Evolutionary conservation across 2,113 vertebrate genomes (phyloP).

Genomic region (Ptychochromis oligacanthus): DNA sequence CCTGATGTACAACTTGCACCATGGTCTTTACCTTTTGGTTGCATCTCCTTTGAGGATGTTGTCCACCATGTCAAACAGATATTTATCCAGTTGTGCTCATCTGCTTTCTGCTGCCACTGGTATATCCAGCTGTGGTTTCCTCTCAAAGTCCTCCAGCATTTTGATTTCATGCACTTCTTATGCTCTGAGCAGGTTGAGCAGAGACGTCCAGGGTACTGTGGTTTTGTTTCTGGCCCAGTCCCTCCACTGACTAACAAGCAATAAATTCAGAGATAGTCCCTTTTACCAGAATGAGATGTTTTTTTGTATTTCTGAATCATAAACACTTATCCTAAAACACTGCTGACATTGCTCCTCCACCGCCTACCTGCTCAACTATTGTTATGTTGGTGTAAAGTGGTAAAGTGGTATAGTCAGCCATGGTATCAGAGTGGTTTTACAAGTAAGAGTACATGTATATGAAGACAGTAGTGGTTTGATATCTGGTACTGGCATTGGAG

Average conservation of each 20-base stretch:
- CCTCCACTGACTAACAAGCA: not conserved
- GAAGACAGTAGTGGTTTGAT: not conserved
- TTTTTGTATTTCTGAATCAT: not conserved
- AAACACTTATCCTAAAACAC: not conserved
- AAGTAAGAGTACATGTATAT: not conserved
- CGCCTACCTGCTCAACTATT: not conserved
- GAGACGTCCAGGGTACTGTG: not conserved
- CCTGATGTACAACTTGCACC: not conserved
- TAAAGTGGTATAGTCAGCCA: not conserved
- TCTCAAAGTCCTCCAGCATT: not conserved
- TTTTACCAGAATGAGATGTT: not conserved
- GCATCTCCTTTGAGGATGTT: constrained; percentile 1
- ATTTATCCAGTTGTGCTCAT: not conserved
- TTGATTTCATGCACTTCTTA: not conserved
- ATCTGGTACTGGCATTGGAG: not conserved
- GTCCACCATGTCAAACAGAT: not conserved
- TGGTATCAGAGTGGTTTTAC: not conserved
- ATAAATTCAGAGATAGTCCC: not conserved
- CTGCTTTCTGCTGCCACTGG: not conserved
- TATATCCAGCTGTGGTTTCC: not conserved
- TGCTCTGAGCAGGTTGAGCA: not conserved
- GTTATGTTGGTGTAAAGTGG: no score
- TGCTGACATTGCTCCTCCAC: not conserved
- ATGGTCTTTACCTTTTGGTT: not conserved
- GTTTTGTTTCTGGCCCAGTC: not conserved